A percentile compares a stretch with the other conserved stretches of the same genome.
Evolutionary conservation across 2,113 vertebrate species (phyloP).

Genomic region (Naja naja): DNA sequence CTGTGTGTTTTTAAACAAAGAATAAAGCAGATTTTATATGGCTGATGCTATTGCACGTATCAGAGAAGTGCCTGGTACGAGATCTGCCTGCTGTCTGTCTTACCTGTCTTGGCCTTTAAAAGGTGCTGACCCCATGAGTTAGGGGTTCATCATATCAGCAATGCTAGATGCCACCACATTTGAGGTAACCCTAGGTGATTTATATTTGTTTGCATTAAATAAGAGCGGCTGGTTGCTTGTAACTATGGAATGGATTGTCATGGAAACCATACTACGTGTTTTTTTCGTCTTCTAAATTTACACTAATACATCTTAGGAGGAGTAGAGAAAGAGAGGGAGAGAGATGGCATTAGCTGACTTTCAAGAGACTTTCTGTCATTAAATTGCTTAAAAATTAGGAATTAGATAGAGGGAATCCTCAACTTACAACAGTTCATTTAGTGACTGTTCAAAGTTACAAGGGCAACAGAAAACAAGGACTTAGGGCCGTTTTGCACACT

Average conservation of each 20-base stretch:
- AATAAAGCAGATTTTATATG: not conserved
- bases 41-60: not conserved
- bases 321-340: too few species aligned
- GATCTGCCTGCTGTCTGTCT: not conserved
- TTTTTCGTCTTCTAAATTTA: slow-evolving; percentile 67
- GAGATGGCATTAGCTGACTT: slow-evolving; percentile 26
- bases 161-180: slow-evolving; percentile 53
- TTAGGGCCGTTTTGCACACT: not conserved
- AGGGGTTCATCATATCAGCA: slow-evolving; percentile 59
- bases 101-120: not conserved
- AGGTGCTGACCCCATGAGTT: slow-evolving; percentile 42
- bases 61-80: slow-evolving; percentile 28
- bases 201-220: slow-evolving; percentile 52
- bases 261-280: slow-evolving; percentile 64
- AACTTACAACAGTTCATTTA: not conserved
- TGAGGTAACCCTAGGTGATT: slow-evolving; percentile 68
- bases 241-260: slow-evolving; percentile 72
- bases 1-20: not conserved
- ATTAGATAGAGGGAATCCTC: not conserved
- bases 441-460: not conserved
- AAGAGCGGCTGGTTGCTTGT: slow-evolving; percentile 65
- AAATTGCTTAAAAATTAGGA: slow-evolving; percentile 56
- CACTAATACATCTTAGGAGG: slow-evolving; percentile 35
- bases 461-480: too few species aligned
- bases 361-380: slow-evolving; percentile 55